Base-by-base conservation (phyloP, 2,797 vertebrate species). In the Sylvilagus floridanus region DNA sequence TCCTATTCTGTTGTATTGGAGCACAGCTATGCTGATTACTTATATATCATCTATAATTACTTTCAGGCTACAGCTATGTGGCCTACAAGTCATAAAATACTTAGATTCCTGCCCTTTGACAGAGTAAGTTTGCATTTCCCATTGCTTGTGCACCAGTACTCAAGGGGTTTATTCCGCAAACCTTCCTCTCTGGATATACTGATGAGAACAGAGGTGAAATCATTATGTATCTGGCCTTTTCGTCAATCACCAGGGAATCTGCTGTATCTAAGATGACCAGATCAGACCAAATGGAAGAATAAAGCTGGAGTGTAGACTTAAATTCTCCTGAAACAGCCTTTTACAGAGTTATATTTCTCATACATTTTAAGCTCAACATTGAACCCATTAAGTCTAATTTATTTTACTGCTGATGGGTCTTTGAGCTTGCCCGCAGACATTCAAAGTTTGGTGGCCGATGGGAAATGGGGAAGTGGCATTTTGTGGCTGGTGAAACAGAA, bases 381-480 rank as follows among this genome's bases (percentile, higher is more conserved):
- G 6, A 72, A 50, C 4, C 47, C 19, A 69, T 93, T 89, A 82
- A 69, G 7, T 92, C 37, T 66, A 73, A 95, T 95, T 92, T 91
- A 47, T 63, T 84, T 90, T 85, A 81, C 17, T 95, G 32, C 78
- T 17, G 24, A 19, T 32, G 54, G 13, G 26, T 62, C 57, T 75
- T 71, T 89, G 89, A 32, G n/a, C 77, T 95, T 88, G 32, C 28
- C 42, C 42, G 50, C 11, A 52, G 19, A 83, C 19, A 52, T 81
- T 82, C 50, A 60, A 69, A 76, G 14, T 66, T 32, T 32, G 68
- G 37, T 47, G 82, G 13, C 24, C 65, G 72, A 35, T 84, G 42
- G 35, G 37, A 96, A 81, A 19, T 37, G 0, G 17, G 57, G 22
- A 81, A 75, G 19, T 78, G 63, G 6, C 35, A 63, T 96, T 86